Percentiles rank a stretch among this genome's conserved stretches.
These are phyloP conservation scores for Canis aureus DNA, from an alignment of 2,113 vertebrate species.

Conservation along the genomic window DNA sequence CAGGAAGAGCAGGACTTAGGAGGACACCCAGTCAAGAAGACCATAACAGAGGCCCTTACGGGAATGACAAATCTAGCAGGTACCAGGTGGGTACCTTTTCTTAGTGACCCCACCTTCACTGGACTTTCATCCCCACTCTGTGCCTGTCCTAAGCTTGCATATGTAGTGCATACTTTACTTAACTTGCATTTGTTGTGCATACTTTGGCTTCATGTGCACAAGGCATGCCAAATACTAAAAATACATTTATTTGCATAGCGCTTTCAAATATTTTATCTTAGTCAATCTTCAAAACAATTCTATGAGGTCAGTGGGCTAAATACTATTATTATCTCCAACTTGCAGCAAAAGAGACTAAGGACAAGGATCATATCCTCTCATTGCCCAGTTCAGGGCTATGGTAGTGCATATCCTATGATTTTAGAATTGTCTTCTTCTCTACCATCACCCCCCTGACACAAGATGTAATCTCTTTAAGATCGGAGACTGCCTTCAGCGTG, in stretches of 20 bases:
- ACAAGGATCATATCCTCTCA: background rate
- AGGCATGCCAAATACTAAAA: conserved; percentile 1
- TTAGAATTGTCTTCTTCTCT: background rate
- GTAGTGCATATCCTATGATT: background rate
- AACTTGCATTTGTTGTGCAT: background rate
- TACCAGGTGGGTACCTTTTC: background rate
- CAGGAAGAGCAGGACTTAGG: background rate
- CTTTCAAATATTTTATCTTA: background rate
- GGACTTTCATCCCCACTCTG: background rate
- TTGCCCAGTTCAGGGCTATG: background rate
- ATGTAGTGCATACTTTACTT: background rate
- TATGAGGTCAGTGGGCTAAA: background rate
- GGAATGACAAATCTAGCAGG: background rate
- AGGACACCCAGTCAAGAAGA: background rate
- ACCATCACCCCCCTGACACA: background rate
- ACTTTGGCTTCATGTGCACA: background rate
- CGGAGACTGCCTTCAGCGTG: background rate
- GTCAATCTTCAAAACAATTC: conserved; percentile 21
- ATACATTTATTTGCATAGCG: background rate
- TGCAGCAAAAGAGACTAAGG: background rate
- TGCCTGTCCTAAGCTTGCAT: background rate
- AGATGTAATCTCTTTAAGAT: background rate
- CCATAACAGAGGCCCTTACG: background rate
- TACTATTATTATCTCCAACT: background rate
- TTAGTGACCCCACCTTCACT: background rate